Evolutionary conservation across 2,888 invertebrate genomes (phyloP).

Genomic region (Cancer borealis): DNA sequence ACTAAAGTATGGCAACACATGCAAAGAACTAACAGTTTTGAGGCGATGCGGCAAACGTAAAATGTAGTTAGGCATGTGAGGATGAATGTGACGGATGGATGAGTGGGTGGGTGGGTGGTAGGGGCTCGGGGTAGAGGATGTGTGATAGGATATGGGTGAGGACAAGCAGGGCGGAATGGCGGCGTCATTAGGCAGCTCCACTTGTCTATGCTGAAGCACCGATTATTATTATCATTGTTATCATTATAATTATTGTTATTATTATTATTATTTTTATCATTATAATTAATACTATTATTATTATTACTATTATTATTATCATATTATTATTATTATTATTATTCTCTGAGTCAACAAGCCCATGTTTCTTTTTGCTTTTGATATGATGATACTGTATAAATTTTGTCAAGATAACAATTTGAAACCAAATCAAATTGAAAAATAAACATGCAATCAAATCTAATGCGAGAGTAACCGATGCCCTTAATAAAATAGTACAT

Average conservation of each 20-base stretch:
- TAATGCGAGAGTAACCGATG: constrained; percentile 27
- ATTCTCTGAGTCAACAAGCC: constrained; percentile 11
- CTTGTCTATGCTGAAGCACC: background rate
- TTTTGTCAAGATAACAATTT: background rate
- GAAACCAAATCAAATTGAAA: background rate
- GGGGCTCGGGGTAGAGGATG: background rate
- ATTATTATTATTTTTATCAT: constrained; percentile 8
- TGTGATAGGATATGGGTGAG: background rate
- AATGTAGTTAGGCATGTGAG: background rate
- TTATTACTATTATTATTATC: constrained; percentile 23
- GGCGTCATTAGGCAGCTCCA: background rate
- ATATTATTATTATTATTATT: constrained; percentile 6
- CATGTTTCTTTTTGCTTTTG: background rate
- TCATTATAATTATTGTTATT: background rate
- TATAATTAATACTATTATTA: background rate
- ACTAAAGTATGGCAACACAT: background rate
- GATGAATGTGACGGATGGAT: background rate
- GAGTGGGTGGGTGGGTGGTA: background rate
- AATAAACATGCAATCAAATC: constrained; percentile 18
- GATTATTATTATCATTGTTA: constrained; percentile 13
- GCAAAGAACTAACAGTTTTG: background rate
- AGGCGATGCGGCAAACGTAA: background rate
- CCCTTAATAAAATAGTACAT: constrained; percentile 32
- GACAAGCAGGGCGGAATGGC: background rate
- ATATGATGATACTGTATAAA: background rate